phyloP scores from a whole-genome alignment of 2,888 invertebrate species.

The Plemyria rubiginata region DNA sequence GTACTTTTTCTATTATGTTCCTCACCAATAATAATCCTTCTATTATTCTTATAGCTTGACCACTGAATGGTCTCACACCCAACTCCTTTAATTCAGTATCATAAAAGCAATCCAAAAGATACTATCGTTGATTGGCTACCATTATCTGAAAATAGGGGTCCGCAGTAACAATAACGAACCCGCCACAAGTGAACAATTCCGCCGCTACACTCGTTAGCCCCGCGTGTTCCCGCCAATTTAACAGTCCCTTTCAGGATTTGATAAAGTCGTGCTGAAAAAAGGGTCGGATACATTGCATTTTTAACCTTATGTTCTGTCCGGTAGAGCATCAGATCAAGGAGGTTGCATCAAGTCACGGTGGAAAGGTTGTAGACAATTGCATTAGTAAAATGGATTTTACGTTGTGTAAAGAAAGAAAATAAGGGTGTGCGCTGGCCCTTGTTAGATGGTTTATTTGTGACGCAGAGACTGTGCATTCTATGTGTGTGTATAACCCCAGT shows the following conservation, averaged over 20 bases:
- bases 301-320: constrained; percentile 4
- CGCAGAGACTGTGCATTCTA: not conserved
- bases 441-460: not conserved
- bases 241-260: constrained; percentile 32
- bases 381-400: constrained; percentile 31
- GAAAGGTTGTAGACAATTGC: constrained; percentile 31
- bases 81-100: constrained; percentile 14
- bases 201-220: constrained; percentile 29
- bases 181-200: constrained; percentile 30
- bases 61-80: not conserved
- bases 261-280: constrained; percentile 21
- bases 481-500: no score
- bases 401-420: constrained; percentile 21
- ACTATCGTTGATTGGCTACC: constrained; percentile 22
- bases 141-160: constrained; percentile 31
- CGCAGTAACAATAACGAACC: constrained; percentile 32
- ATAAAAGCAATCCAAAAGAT: constrained; percentile 23
- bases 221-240: constrained; percentile 34
- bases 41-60: not conserved
- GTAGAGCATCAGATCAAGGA: constrained; percentile 9
- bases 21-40: not conserved
- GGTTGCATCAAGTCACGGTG: constrained; percentile 18
- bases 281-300: not conserved
- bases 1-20: not conserved
- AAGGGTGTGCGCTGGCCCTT: constrained; percentile 14